Base-by-base conservation (phyloP, 2,888 invertebrate genomes). In the Caradrina clavipalpis region DNA sequence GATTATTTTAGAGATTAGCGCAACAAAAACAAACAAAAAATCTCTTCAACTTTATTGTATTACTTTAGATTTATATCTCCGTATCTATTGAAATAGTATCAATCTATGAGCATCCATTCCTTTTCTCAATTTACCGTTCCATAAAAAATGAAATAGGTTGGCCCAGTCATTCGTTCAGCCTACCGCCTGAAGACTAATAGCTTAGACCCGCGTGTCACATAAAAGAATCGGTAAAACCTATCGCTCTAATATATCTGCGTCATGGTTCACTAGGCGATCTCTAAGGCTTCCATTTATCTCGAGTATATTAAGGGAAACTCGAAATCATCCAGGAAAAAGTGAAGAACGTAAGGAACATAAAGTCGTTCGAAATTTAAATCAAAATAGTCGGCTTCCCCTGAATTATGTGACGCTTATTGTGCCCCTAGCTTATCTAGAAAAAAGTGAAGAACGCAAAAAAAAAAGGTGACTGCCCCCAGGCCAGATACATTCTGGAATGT, bases 181-280 rank as follows among this genome's bases (percentile, higher is more conserved):
- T 50, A 69, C 57, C 59, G 62, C n/a, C 55, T 68, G 61, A 68
- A 80, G 65, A 73, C 76, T 76, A 63, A 80, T 80, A 58, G 81
- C 73, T 68, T 17, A 68, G 63, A 64, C 70, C 67, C 65, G 50
- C 31, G 54, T 71, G 71, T 69, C 66, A 59, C 64, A 80, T 68
- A 73, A 73, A 82, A 69, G 69, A 80, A 80, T 73, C 47, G 73
- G 49, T 45, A 19, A 59, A 71, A 80, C 66, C 61, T 71, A 80
- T 81, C 67, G 67, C 45, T 64, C 39, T 42, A 53, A 80, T 77
- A 83, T 64, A 74, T 81, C 73, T 67, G 54, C 21, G 81, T 69
- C 83, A 77, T 58, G 51, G 35, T 59, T 64, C 51, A 58, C 47
- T 60, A 21, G 53, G 11, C 47, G 50, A 60, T 49, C 59, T 69